Evolutionary conservation across 2,113 vertebrate genomes (phyloP), one percentile per base, ranked within the genome.

Genomic region (Tympanuchus pallidicinctus): DNA sequence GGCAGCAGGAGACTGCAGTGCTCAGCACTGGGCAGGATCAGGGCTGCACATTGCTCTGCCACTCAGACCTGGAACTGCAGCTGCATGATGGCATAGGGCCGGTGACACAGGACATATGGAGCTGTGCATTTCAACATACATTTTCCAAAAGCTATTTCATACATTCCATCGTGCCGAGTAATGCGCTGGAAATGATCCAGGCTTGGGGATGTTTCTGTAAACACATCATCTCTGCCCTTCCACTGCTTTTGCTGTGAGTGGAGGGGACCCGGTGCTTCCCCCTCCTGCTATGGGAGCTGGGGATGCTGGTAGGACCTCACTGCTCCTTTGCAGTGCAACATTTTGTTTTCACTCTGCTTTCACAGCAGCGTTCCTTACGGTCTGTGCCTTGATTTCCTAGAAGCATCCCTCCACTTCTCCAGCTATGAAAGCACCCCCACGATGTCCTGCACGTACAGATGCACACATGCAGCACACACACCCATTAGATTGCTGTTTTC

Each of bases 351-450:
- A 16, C 45, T 79, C 70, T 6, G 11, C 86, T 69, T 65, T 24
- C 47, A 18, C 65, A 54, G 82, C 7, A 17, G 48, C 1, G 2
- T 76, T 85, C 63, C 38, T 7, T 43, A 16, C 8, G 22, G 24
- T 43, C 66, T 89, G 74, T 85, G 94, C 92, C 94, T 92, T 52
- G 71, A 84, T 95, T 95, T 96, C 93, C 92, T 96, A 90, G 95
- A 96, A 93, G 59, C 75, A 90, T 83, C 61, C 74, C 50, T 52
- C 73, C 66, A 38, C 73, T 91, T 74, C 90, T 85, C 56, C 95
- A 94, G 92, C 93, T 96, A 93, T 92, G 93, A 89, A 96, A 96
- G 95, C 88, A 93, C 88, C 91, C 80, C 90, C 22, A 17, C 47
- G 17, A 57, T 90, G 90, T 95, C 93, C 90, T 84, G 86, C 50